Evolutionary conservation across 2,113 vertebrate species (phyloP).

Genomic region (Phyllostomus discolor): DNA sequence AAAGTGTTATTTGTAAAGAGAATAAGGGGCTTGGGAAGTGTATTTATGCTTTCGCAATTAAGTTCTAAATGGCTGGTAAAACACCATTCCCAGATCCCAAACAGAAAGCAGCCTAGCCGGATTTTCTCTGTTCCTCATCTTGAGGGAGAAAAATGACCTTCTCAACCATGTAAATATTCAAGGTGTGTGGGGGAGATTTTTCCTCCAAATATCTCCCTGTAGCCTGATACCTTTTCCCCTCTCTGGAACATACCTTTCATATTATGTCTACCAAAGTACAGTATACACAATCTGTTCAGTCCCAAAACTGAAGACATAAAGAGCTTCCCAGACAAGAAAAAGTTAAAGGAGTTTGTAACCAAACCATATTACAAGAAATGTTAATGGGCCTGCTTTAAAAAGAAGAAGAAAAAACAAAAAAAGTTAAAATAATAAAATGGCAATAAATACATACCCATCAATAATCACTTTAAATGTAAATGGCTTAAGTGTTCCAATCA

Average conservation of each 20-base stretch:
- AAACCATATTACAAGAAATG: too few species aligned
- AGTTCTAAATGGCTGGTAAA: conserved; percentile 46
- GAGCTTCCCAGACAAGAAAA: too few species aligned
- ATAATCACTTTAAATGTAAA: too few species aligned
- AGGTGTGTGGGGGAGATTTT: not conserved
- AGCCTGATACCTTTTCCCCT: not conserved
- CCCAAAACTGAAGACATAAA: not conserved
- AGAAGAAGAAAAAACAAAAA: too few species aligned
- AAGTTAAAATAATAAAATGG: too few species aligned
- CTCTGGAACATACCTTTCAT: not conserved
- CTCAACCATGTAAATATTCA: not conserved
- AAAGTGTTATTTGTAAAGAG: conserved; percentile 52
- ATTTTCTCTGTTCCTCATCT: conserved; percentile 25
- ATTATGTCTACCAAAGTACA: not conserved
- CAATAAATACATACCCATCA: too few species aligned
- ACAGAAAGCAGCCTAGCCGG: not conserved
- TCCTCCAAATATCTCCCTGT: not conserved
- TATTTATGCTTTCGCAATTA: conserved; percentile 57
- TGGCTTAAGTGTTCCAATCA: too few species aligned
- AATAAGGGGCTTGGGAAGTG: conserved; percentile 52
- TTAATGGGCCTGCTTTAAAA: too few species aligned
- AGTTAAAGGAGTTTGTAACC: too few species aligned
- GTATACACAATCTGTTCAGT: not conserved
- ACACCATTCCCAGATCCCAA: conserved; percentile 11
- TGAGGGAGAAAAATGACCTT: not conserved